Evolutionary conservation across 2,797 vertebrate genomes (phyloP).

Genomic region (Diceros bicornis): DNA sequence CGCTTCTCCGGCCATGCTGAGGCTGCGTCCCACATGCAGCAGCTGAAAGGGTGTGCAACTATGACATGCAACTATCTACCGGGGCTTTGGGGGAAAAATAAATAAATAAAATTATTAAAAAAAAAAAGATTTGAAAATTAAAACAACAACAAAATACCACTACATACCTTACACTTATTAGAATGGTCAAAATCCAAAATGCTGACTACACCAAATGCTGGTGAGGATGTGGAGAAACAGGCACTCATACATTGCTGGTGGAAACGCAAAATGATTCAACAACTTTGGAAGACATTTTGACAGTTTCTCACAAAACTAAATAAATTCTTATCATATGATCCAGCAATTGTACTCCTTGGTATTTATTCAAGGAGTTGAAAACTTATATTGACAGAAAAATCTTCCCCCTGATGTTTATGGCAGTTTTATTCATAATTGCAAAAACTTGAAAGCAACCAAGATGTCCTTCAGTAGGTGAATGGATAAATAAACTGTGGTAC

Average conservation of each 20-base stretch:
- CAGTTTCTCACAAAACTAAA: neutral
- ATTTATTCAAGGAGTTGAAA: slow-evolving; percentile 22
- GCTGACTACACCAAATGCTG: neutral
- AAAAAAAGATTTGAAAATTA: neutral
- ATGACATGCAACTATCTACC: no score
- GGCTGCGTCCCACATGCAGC: no score
- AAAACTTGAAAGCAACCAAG: neutral
- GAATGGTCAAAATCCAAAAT: neutral
- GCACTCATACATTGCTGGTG: neutral
- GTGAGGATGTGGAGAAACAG: neutral
- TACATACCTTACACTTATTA: neutral
- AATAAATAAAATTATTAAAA: no score
- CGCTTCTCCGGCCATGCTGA: no score
- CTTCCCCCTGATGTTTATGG: neutral
- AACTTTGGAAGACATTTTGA: neutral
- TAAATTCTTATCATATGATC: neutral
- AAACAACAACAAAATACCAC: neutral
- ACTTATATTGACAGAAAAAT: neutral
- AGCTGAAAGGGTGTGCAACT: no score
- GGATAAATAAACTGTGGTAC: neutral
- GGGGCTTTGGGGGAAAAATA: no score
- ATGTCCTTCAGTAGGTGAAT: neutral
- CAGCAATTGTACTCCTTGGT: neutral
- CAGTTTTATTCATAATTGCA: slow-evolving; percentile 14
- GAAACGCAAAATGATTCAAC: neutral